phyloP scores from a whole-genome alignment of 2,797 vertebrate species.

The Vireo griseus region DNA sequence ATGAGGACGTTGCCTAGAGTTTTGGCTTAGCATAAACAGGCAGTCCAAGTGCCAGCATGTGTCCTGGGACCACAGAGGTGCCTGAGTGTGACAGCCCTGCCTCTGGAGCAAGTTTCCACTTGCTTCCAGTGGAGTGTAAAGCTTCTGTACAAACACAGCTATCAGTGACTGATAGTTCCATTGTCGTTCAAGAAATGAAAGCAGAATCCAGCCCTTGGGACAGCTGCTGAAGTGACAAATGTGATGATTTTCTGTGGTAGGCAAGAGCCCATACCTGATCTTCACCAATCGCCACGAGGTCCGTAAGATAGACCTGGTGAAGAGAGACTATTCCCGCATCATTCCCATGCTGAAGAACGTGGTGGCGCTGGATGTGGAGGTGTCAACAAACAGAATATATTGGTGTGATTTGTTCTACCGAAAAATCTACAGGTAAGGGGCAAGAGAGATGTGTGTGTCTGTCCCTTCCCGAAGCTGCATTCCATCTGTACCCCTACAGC shows the following conservation, averaged over 20 bases:
- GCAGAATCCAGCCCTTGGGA: background rate
- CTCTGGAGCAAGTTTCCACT: background rate
- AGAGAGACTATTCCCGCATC: conserved; percentile 89
- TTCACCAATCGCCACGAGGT: conserved; percentile 98
- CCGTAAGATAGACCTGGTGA: conserved; percentile 89
- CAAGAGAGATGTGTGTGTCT: background rate
- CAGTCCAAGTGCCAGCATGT: background rate
- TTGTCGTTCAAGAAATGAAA: background rate
- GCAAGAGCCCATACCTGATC: conserved; percentile 91
- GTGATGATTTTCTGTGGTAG: conserved; percentile 59
- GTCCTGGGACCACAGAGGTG: background rate
- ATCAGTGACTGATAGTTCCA: background rate
- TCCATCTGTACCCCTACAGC: background rate
- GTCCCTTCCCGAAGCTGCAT: background rate
- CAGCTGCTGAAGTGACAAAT: background rate
- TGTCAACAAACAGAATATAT: conserved; percentile 92
- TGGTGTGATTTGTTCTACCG: conserved; percentile 96
- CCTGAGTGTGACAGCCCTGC: accelerated
- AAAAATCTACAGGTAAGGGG: conserved; percentile 92
- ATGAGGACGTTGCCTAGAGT: background rate
- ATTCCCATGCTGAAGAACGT: conserved; percentile 95
- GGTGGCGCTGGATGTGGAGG: conserved; percentile 93
- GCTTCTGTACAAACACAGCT: background rate
- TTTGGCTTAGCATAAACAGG: background rate
- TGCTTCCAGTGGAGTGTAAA: background rate